phyloP scores from a whole-genome alignment of 2,888 invertebrate genomes.

The Chromoteleia sp. region DNA sequence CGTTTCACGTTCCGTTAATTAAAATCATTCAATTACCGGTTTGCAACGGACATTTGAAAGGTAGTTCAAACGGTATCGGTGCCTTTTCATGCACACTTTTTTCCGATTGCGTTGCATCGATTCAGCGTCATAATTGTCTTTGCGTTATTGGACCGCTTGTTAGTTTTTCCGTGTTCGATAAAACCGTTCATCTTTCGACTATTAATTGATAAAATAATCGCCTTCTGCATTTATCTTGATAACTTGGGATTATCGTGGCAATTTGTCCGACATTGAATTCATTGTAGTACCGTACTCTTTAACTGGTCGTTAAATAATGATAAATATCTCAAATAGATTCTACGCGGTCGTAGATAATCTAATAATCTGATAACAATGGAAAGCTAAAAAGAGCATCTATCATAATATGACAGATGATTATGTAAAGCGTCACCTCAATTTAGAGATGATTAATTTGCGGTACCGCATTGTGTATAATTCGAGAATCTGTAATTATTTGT shows the following conservation, averaged over 20 bases:
- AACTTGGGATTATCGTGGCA: not conserved
- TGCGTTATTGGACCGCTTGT: constrained; percentile 17
- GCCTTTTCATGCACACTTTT: constrained; percentile 33
- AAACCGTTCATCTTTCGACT: constrained; percentile 7
- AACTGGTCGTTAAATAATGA: constrained; percentile 26
- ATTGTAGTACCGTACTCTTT: not conserved
- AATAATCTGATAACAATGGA: constrained; percentile 18
- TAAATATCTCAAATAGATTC: constrained; percentile 3
- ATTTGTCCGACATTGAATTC: not conserved
- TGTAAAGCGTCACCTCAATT: constrained; percentile 6
- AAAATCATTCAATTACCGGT: constrained; percentile 28
- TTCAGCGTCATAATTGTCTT: constrained; percentile 29
- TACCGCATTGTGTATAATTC: not conserved
- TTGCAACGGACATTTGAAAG: constrained; percentile 43
- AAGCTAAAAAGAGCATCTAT: constrained; percentile 25
- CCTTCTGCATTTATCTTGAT: constrained; percentile 13
- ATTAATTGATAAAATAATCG: constrained; percentile 23
- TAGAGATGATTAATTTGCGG: constrained; percentile 14
- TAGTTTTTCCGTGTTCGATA: constrained; percentile 11
- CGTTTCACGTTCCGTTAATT: constrained; percentile 36
- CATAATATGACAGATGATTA: constrained; percentile 24
- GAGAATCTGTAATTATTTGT: not conserved
- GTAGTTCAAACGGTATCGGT: constrained; percentile 19
- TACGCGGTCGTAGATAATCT: constrained; percentile 15
- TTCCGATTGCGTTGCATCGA: constrained; percentile 22